phyloP scores from a whole-genome alignment of 2,888 invertebrate genomes.

The Laspeyria flexula region DNA sequence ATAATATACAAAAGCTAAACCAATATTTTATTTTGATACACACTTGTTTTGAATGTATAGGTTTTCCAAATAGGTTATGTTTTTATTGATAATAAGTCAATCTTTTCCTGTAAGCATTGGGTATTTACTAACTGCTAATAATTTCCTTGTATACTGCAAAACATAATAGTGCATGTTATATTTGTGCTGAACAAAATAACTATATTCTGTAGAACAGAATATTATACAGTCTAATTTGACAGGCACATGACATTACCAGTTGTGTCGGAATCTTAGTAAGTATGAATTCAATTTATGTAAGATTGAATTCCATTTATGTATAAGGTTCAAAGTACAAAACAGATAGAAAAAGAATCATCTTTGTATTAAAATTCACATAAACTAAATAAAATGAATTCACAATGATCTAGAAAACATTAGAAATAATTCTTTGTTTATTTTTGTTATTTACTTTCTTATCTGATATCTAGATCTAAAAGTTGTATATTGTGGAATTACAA shows the following conservation, averaged over 20 bases:
- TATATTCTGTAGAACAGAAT: background rate
- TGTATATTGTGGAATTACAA: conserved; percentile 27
- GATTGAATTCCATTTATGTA: too few species aligned
- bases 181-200: too few species aligned
- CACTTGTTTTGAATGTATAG: conserved; percentile 3
- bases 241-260: background rate
- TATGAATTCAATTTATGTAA: background rate
- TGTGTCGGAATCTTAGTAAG: too few species aligned
- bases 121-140: background rate
- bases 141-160: background rate
- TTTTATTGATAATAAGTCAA: conserved; percentile 13
- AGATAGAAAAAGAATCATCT: background rate
- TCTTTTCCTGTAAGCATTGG: conserved; percentile 12
- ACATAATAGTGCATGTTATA: background rate
- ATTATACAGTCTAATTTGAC: background rate
- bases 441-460: conserved; percentile 35
- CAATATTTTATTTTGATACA: conserved; percentile 74
- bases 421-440: conserved; percentile 36
- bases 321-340: background rate
- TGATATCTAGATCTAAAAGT: conserved; percentile 25
- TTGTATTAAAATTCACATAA: background rate
- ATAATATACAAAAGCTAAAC: conserved; percentile 83
- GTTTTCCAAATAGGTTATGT: conserved; percentile 23
- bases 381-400: background rate
- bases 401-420: background rate